These are phyloP conservation scores for Cyphomyrmex costatus DNA, from an alignment of 1,140 invertebrate genomes.

Conservation along the genomic window DNA sequence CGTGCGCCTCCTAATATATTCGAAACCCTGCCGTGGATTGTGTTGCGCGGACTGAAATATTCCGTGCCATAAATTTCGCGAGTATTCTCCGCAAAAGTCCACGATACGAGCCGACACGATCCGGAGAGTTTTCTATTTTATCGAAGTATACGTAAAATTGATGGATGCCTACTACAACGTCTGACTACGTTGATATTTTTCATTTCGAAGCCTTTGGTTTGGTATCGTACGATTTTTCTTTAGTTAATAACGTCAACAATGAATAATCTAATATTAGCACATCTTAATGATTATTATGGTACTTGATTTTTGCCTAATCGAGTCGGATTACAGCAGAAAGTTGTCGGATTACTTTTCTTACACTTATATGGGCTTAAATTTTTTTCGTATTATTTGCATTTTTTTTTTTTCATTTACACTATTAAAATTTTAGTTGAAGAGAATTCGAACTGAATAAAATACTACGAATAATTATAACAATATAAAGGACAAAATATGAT, in stretches of 20 bases:
- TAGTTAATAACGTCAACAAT: not conserved
- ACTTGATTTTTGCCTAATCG: too few species aligned
- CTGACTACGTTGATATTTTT: not conserved
- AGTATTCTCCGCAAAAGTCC: constrained; percentile 3
- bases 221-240: not conserved
- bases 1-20: constrained; percentile 59
- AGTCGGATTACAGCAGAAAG: too few species aligned
- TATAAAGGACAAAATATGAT: not conserved
- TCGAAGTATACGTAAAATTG: not conserved
- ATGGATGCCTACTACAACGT: not conserved
- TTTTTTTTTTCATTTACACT: not conserved
- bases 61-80: constrained; percentile 32
- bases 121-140: constrained; percentile 18
- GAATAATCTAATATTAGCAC: not conserved
- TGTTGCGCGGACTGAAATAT: constrained; percentile 39
- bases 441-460: not conserved
- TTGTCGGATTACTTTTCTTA: not conserved
- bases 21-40: constrained; percentile 33
- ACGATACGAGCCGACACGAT: not conserved
- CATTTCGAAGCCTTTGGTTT: too few species aligned
- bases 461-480: not conserved
- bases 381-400: not conserved
- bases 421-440: not conserved
- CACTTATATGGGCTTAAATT: not conserved
- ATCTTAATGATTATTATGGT: not conserved